Evolutionary conservation across 1,140 invertebrate species (phyloP).

Genomic region (Camponotus vicinus): DNA sequence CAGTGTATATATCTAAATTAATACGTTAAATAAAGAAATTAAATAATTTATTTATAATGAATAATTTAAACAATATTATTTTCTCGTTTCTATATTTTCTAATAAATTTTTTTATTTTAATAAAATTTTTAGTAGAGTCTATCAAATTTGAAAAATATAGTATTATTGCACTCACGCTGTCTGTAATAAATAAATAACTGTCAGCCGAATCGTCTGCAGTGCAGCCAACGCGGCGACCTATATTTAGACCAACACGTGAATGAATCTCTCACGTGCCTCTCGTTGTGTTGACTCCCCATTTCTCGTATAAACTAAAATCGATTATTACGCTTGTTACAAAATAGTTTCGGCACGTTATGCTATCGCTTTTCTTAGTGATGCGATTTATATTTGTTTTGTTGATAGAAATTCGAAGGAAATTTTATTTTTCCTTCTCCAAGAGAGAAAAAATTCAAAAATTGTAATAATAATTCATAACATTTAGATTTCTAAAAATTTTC

Average conservation of each 20-base stretch:
- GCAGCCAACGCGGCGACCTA: slow-evolving; percentile 17
- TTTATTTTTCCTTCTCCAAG: background rate
- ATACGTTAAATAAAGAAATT: background rate
- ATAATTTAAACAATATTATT: too few species aligned
- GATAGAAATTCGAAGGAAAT: background rate
- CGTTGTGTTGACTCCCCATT: background rate
- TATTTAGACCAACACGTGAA: slow-evolving; percentile 49
- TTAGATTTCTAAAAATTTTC: background rate
- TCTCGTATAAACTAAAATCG: background rate
- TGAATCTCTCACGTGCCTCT: slow-evolving; percentile 44
- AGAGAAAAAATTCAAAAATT: background rate
- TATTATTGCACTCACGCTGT: slow-evolving; percentile 2
- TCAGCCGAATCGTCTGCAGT: slow-evolving; percentile 10
- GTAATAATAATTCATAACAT: background rate
- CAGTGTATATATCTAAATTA: background rate
- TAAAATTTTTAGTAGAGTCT: background rate
- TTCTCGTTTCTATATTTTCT: background rate
- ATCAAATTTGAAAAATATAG: background rate
- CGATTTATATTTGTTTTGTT: background rate
- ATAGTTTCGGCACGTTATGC: slow-evolving; percentile 9
- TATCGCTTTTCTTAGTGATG: background rate
- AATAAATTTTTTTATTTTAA: background rate
- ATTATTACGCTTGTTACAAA: slow-evolving; percentile 26
- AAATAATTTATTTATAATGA: background rate
- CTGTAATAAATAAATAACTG: slow-evolving; percentile 41